Evolutionary conservation across 1,140 invertebrate species (phyloP).

Genomic region (Eriosoma lanigerum): DNA sequence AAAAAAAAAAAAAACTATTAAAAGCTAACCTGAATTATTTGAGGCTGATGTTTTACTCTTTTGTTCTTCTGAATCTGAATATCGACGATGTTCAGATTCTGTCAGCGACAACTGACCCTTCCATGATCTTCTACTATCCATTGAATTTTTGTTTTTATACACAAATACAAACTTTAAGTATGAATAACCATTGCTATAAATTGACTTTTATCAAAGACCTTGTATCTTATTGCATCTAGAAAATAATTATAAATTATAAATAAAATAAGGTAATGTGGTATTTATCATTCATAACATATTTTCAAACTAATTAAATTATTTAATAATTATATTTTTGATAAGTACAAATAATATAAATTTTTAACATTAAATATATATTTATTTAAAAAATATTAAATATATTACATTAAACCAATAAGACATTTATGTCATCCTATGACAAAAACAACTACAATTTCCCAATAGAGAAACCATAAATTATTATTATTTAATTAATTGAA

Average conservation of each 20-base stretch:
- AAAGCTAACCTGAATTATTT: conserved; percentile 40
- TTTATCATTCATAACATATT: too few relatives aligned
- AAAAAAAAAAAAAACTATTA: too few relatives aligned
- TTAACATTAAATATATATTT: too few relatives aligned
- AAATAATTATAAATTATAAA: background rate
- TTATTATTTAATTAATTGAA: too few relatives aligned
- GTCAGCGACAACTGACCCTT: conserved; percentile 52
- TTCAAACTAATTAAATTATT: too few relatives aligned
- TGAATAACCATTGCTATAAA: background rate
- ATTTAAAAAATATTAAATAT: too few relatives aligned
- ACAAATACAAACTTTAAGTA: background rate
- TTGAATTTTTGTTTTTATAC: background rate
- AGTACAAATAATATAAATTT: too few relatives aligned
- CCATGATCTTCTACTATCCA: conserved; percentile 47
- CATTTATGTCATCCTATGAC: too few relatives aligned
- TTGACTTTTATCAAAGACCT: background rate
- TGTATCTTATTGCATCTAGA: conserved; percentile 6
- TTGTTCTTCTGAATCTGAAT: conserved; percentile 56
- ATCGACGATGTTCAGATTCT: conserved; percentile 54
- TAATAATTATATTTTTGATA: too few relatives aligned
- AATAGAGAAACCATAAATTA: too few relatives aligned
- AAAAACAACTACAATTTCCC: too few relatives aligned
- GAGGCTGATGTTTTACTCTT: conserved; percentile 51
- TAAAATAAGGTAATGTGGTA: background rate
- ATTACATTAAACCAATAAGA: too few relatives aligned